Evolutionary conservation across 2,113 vertebrate genomes (phyloP).

Genomic region (Brachypteracias leptosomus): DNA sequence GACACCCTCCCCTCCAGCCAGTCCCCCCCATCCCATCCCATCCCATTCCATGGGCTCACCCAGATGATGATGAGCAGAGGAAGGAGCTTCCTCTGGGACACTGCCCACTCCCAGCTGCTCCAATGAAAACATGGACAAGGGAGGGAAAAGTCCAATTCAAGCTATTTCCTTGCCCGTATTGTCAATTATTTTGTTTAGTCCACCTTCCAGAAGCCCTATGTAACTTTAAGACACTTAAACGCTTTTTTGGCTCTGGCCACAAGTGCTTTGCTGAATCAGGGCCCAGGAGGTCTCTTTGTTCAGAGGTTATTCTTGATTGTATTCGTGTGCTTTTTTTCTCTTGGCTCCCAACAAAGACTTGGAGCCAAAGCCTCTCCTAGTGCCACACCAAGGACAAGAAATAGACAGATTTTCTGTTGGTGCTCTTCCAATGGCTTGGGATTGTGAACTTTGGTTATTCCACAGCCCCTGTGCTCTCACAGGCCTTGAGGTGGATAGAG

Average conservation of each 20-base stretch:
- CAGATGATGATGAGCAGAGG: rapidly evolving
- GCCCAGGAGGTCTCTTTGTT: background rate
- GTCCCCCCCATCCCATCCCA: background rate
- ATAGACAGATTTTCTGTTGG: background rate
- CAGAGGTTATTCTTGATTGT: background rate
- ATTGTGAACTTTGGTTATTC: background rate
- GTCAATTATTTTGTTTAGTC: background rate
- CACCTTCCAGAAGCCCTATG: background rate
- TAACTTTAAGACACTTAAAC: background rate
- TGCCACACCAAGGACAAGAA: background rate
- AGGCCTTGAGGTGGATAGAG: background rate
- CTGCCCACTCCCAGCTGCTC: rapidly evolving
- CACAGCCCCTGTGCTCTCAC: background rate
- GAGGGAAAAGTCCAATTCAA: rapidly evolving
- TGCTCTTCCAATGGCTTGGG: background rate
- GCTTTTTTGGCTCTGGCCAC: background rate
- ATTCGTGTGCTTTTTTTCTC: background rate
- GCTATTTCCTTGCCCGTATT: background rate
- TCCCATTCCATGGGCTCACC: rapidly evolving
- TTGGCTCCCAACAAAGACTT: background rate
- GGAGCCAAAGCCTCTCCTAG: background rate
- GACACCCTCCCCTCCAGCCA: background rate
- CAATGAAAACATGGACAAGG: background rate
- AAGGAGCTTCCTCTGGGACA: background rate
- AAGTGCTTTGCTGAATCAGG: constrained; percentile 10